Conservation (phyloP, 2,113 vertebrate species). For the Canis aureus region DNA sequence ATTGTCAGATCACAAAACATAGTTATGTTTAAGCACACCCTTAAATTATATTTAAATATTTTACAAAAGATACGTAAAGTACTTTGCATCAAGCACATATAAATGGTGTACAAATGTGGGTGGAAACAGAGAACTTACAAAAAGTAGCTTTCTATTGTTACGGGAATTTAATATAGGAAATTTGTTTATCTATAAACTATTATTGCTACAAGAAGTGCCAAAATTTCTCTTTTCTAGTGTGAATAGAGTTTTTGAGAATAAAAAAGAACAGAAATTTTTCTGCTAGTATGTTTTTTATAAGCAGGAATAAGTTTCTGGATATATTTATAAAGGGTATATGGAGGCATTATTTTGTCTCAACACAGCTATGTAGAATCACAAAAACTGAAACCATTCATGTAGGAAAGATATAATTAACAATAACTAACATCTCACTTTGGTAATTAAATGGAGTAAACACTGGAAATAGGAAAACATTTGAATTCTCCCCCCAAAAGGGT, state of each 20-base stretch:
- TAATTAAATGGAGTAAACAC: constrained; percentile 43
- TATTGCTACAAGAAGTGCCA: background rate
- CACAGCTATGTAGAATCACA: background rate
- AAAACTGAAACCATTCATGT: background rate
- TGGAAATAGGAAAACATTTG: constrained; percentile 43
- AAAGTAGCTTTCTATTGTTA: background rate
- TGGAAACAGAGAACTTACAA: background rate
- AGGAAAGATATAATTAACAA: constrained; percentile 42
- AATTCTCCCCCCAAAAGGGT: constrained; percentile 66
- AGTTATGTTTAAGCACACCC: background rate
- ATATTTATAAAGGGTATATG: background rate
- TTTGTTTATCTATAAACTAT: background rate
- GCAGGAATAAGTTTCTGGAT: background rate
- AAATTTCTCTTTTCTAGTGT: background rate
- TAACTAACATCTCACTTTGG: constrained; percentile 18
- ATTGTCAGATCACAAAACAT: background rate
- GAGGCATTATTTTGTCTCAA: background rate
- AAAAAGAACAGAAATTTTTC: background rate
- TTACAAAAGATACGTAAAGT: background rate
- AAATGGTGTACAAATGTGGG: background rate
- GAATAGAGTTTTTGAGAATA: constrained; percentile 54
- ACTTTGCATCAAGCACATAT: background rate
- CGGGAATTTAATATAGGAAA: background rate
- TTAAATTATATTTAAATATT: background rate
- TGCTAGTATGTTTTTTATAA: constrained; percentile 37